phyloP scores from a whole-genome alignment of 2,113 vertebrate species.

The Aspidoscelis tigris region DNA sequence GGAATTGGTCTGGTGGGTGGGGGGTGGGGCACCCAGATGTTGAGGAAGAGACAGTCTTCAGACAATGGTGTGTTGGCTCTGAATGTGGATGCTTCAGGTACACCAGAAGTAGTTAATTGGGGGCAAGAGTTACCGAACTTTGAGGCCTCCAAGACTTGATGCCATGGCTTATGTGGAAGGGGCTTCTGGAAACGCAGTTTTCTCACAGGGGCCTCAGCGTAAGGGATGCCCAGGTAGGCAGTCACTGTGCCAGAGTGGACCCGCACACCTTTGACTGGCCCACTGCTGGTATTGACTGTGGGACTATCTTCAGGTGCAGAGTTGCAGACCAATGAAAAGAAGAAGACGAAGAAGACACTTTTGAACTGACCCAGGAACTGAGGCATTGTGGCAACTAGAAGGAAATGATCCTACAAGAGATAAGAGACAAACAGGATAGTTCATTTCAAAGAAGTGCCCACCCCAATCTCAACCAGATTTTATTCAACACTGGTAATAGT shows the following conservation, averaged over 20 bases:
- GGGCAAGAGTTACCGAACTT: slow-evolving; percentile 34
- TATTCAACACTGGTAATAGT: too few relatives aligned
- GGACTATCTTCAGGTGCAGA: slow-evolving; percentile 48
- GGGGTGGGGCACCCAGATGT: slow-evolving; percentile 66
- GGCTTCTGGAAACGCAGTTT: slow-evolving; percentile 17
- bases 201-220: background rate
- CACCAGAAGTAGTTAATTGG: slow-evolving; percentile 44
- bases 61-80: slow-evolving; percentile 76
- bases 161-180: background rate
- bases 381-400: slow-evolving; percentile 1
- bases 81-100: slow-evolving; percentile 74
- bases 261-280: slow-evolving; percentile 68
- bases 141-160: slow-evolving; percentile 11
- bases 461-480: too few relatives aligned
- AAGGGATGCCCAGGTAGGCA: slow-evolving; percentile 12
- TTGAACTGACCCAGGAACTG: too few relatives aligned
- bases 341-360: background rate
- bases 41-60: slow-evolving; percentile 80
- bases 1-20: slow-evolving; percentile 40
- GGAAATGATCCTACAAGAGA: background rate
- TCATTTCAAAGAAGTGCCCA: background rate
- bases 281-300: slow-evolving; percentile 65
- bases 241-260: slow-evolving; percentile 26
- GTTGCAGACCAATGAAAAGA: background rate
- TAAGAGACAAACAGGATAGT: background rate